Evolutionary conservation across 2,113 vertebrate species (phyloP).

Genomic region (Morone chrysops): DNA sequence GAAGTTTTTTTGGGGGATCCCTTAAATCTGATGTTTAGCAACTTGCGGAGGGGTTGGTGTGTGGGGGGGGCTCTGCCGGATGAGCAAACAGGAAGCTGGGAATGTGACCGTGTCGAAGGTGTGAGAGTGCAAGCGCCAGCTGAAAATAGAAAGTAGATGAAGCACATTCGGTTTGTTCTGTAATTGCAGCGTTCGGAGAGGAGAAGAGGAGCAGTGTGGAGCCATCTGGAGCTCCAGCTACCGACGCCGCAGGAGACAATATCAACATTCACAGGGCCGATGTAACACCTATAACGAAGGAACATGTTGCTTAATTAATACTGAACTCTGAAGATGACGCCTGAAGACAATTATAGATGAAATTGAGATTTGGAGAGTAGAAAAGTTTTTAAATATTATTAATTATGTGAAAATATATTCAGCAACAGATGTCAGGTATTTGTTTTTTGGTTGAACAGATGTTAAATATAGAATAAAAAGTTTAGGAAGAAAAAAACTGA

Average conservation of each 20-base stretch:
- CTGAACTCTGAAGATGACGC: neutral
- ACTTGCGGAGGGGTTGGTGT: neutral
- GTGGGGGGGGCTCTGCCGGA: neutral
- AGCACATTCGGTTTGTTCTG: conserved; percentile 52
- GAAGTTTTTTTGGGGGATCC: neutral
- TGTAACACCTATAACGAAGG: conserved; percentile 17
- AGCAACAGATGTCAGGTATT: no score
- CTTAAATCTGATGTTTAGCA: neutral
- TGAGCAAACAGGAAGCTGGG: conserved; percentile 19
- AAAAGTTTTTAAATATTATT: no score
- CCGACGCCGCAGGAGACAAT: neutral
- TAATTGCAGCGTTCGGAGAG: conserved; percentile 41
- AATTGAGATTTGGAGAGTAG: no score
- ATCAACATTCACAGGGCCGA: conserved; percentile 13
- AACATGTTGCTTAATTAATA: neutral
- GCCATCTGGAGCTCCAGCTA: conserved; percentile 55
- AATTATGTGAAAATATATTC: no score
- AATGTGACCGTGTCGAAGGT: conserved; percentile 39
- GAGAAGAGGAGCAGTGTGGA: neutral
- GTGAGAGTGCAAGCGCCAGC: conserved; percentile 40
- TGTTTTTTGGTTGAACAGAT: no score
- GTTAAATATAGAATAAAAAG: no score
- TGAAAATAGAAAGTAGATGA: conserved; percentile 68
- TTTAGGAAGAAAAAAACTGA: no score
- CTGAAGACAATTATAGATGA: neutral